Evolutionary conservation across 1,140 invertebrate species (phyloP).

Genomic region (Anadara kagoshimensis): DNA sequence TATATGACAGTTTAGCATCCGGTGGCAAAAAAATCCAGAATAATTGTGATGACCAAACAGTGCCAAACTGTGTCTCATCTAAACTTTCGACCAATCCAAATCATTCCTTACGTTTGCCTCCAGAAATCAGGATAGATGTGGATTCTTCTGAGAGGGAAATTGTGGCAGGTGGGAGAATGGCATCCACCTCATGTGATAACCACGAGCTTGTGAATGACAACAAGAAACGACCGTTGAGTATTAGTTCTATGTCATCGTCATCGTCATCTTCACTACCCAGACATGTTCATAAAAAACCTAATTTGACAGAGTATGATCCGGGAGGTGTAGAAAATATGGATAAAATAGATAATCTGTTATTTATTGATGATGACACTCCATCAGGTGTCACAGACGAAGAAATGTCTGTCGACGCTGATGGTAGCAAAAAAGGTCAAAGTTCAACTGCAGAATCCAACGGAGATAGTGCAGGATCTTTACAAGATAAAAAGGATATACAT

Average conservation of each 20-base stretch:
- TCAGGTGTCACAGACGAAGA: slow-evolving; percentile 37
- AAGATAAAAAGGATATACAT: too few species aligned
- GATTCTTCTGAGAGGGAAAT: slow-evolving; percentile 19
- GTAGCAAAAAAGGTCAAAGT: slow-evolving; percentile 5
- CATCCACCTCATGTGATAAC: slow-evolving; percentile 21
- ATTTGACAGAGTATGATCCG: slow-evolving; percentile 40
- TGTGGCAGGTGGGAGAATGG: slow-evolving; percentile 18
- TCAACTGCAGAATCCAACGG: slow-evolving; percentile 14
- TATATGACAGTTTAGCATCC: slow-evolving; percentile 78
- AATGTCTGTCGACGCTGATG: slow-evolving; percentile 39
- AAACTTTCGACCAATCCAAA: slow-evolving; percentile 2
- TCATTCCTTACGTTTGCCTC: not conserved
- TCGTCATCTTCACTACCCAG: slow-evolving; percentile 79
- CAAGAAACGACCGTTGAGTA: slow-evolving; percentile 81
- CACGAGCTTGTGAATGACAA: slow-evolving; percentile 42
- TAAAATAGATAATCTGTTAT: slow-evolving; percentile 48
- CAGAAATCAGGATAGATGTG: not conserved
- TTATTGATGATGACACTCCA: slow-evolving; percentile 46
- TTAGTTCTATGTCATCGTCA: slow-evolving; percentile 87
- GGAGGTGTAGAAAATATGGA: slow-evolving; percentile 18
- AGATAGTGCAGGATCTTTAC: too few species aligned
- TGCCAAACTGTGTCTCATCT: not conserved
- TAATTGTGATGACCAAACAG: slow-evolving; percentile 2
- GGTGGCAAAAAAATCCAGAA: slow-evolving; percentile 17
- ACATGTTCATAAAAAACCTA: slow-evolving; percentile 58